phyloP scores from a whole-genome alignment of 2,888 invertebrate genomes.

The Deilephila elpenor region DNA sequence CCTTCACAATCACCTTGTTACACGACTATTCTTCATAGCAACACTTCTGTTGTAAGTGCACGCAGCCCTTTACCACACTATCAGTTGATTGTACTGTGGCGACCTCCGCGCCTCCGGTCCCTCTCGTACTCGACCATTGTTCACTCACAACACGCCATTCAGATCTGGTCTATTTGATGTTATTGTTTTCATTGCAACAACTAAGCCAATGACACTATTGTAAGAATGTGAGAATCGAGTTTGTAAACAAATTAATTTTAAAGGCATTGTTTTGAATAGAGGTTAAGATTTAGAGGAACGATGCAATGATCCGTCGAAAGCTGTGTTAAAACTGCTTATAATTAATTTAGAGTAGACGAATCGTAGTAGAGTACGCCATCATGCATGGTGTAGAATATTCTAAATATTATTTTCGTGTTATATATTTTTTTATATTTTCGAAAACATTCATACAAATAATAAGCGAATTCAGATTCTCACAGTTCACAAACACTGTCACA shows the following conservation, averaged over 20 bases:
- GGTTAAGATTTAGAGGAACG: not conserved
- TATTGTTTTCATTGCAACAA: conserved; percentile 15
- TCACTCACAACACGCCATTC: not conserved
- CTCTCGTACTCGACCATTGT: not conserved
- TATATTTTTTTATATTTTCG: too few relatives aligned
- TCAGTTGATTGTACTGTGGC: not conserved
- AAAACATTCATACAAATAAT: too few relatives aligned
- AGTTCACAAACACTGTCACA: too few relatives aligned
- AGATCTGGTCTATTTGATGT: conserved; percentile 16
- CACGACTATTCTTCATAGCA: too few relatives aligned
- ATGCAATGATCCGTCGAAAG: too few relatives aligned
- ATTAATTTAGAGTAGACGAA: too few relatives aligned
- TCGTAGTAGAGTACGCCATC: too few relatives aligned
- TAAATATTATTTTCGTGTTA: too few relatives aligned
- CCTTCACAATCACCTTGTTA: too few relatives aligned
- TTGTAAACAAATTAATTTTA: not conserved
- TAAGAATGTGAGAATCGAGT: not conserved
- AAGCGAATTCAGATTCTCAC: too few relatives aligned
- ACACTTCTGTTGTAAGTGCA: not conserved
- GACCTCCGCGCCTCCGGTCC: conserved; percentile 1
- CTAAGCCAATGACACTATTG: not conserved
- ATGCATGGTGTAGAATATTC: too few relatives aligned
- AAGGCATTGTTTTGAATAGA: not conserved
- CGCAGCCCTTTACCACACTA: not conserved
- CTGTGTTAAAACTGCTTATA: too few relatives aligned